Conservation (phyloP, 1,140 invertebrate species). For the Cecropterus lyciades region DNA sequence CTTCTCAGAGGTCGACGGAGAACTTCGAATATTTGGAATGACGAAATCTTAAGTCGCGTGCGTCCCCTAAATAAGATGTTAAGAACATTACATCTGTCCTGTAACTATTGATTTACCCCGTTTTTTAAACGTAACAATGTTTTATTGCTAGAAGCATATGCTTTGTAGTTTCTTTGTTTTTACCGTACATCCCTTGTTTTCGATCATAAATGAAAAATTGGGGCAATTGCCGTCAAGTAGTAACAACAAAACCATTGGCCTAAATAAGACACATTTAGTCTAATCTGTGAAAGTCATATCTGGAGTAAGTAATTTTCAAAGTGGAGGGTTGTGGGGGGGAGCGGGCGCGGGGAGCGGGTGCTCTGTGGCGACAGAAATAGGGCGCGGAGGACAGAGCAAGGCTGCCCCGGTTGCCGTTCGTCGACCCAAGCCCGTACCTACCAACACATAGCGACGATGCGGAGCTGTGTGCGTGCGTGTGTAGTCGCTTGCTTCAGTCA, state of each 20-base stretch:
- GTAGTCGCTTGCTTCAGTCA: constrained; percentile 54
- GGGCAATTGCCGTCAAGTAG: background rate
- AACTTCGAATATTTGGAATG: constrained; percentile 7
- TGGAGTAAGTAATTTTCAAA: constrained; percentile 64
- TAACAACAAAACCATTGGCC: constrained; percentile 26
- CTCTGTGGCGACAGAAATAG: constrained; percentile 80
- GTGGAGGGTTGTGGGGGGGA: constrained; percentile 56
- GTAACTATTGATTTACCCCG: background rate
- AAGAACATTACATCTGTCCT: background rate
- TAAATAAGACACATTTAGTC: constrained; percentile 33
- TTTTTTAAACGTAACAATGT: background rate
- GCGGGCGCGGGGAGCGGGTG: constrained; percentile 46
- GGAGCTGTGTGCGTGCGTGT: constrained; percentile 44
- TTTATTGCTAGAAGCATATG: background rate
- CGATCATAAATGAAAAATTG: constrained; percentile 2
- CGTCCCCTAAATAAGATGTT: background rate
- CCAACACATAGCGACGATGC: constrained; percentile 52
- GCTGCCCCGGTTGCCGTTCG: constrained; percentile 79
- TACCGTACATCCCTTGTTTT: background rate
- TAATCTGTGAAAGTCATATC: constrained; percentile 47
- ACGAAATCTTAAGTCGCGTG: background rate
- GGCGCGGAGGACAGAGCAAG: constrained; percentile 83
- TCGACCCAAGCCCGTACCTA: constrained; percentile 70
- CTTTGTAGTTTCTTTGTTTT: background rate
- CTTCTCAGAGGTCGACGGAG: constrained; percentile 1